Percentiles rank a stretch among this genome's conserved stretches.
These are phyloP conservation scores for Panthera leo DNA, from an alignment of 2,113 vertebrate species.

Conservation along the genomic window DNA sequence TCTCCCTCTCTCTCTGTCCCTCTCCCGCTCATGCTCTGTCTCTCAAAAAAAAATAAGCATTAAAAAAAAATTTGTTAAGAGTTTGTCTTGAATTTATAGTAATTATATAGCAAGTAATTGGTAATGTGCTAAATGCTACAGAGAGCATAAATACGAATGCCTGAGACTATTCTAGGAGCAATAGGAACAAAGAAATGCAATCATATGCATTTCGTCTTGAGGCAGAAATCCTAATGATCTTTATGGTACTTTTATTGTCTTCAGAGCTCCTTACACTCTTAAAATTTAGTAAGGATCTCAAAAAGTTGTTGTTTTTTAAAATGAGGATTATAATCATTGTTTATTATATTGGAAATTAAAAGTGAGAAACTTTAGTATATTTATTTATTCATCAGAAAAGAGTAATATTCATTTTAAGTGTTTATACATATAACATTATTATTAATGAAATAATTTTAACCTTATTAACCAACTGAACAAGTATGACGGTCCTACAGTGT, in stretches of 20 bases:
- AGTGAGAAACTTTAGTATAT: not conserved
- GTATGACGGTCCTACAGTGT: not conserved
- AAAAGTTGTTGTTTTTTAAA: not conserved
- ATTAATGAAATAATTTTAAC: not conserved
- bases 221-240: not conserved
- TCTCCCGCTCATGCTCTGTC: too few species aligned
- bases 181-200: not conserved
- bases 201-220: not conserved
- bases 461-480: not conserved
- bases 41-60: too few species aligned
- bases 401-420: not conserved
- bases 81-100: not conserved
- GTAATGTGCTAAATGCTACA: too few species aligned
- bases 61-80: not conserved
- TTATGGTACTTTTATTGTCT: not conserved
- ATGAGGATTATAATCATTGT: not conserved
- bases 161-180: not conserved
- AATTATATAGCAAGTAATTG: too few species aligned
- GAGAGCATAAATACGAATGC: not conserved
- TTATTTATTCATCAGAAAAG: not conserved
- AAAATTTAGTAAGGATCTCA: not conserved
- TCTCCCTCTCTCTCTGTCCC: too few species aligned
- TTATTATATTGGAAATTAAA: not conserved
- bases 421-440: not conserved
- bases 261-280: not conserved